These are phyloP conservation scores for Hyposoter didymator DNA, from an alignment of 2,888 invertebrate species.

Conservation along the genomic window DNA sequence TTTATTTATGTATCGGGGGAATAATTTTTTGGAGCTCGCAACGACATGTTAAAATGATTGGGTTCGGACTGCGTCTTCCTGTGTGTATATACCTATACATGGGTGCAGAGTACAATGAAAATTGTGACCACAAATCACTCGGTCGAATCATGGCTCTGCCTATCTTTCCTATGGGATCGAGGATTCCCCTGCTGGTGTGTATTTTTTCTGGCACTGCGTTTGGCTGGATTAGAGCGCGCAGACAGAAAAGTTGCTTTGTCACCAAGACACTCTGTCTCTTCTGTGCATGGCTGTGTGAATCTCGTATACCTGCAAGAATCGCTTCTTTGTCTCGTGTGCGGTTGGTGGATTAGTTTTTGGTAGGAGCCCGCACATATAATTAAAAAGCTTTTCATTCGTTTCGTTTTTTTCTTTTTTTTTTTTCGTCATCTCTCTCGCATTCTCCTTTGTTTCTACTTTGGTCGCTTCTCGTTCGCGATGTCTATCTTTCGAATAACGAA, in stretches of 20 bases:
- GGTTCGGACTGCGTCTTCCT: not conserved
- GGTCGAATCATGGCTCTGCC: slow-evolving; percentile 36
- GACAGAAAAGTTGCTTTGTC: slow-evolving; percentile 52
- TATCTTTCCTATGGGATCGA: slow-evolving; percentile 58
- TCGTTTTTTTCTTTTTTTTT: slow-evolving; percentile 1
- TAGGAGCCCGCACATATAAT: slow-evolving; percentile 48
- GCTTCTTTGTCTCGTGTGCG: slow-evolving; percentile 41
- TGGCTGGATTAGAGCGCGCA: slow-evolving; percentile 26
- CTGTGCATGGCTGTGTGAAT: not conserved
- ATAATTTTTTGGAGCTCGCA: not conserved
- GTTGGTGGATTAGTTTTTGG: slow-evolving; percentile 49
- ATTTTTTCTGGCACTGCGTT: slow-evolving; percentile 39
- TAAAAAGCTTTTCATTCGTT: slow-evolving; percentile 46
- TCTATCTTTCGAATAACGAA: slow-evolving; percentile 54
- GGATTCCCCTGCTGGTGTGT: slow-evolving; percentile 40
- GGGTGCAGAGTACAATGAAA: slow-evolving; percentile 34
- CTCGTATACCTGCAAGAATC: slow-evolving; percentile 25
- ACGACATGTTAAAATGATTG: not conserved
- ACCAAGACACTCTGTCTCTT: slow-evolving; percentile 32
- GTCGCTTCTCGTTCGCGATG: slow-evolving; percentile 43
- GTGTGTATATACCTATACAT: not conserved
- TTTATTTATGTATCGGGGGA: not conserved
- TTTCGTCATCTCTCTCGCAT: not conserved
- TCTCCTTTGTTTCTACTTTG: slow-evolving; percentile 6
- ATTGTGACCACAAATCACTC: slow-evolving; percentile 48